These are phyloP conservation scores for Poecilia velifera DNA, from an alignment of 2,797 vertebrate genomes.

Conservation along the genomic window DNA sequence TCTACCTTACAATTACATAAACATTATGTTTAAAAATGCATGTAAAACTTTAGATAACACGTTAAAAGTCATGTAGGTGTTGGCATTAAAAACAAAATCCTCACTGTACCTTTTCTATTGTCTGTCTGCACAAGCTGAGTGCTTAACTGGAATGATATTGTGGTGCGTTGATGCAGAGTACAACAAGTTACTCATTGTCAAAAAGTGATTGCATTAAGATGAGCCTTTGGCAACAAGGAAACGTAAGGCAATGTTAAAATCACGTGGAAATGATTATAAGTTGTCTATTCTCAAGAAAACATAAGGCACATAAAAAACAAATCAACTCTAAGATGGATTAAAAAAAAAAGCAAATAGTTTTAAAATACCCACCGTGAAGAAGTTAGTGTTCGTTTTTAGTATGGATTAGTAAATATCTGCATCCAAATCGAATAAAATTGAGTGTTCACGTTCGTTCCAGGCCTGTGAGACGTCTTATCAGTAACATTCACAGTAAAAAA, in stretches of 20 bases:
- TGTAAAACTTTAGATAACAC: not conserved
- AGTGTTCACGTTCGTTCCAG: slow-evolving; percentile 5
- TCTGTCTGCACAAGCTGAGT: slow-evolving; percentile 16
- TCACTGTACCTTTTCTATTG: not conserved
- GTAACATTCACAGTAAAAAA: slow-evolving; percentile 22
- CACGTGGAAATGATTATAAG: slow-evolving; percentile 15
- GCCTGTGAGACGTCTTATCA: slow-evolving; percentile 11
- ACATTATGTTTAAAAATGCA: slow-evolving; percentile 17
- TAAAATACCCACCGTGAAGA: slow-evolving; percentile 21
- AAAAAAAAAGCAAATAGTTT: not conserved
- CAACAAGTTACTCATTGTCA: slow-evolving; percentile 53
- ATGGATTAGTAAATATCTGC: slow-evolving; percentile 41
- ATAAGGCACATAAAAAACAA: slow-evolving; percentile 55
- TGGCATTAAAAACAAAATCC: not conserved
- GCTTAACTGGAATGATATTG: slow-evolving; percentile 33
- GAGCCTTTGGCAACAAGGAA: slow-evolving; percentile 30
- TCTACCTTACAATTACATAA: slow-evolving; percentile 9
- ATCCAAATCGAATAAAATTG: slow-evolving; percentile 26
- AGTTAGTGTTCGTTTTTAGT: slow-evolving; percentile 51
- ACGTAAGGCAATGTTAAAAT: not conserved
- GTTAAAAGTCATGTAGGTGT: slow-evolving; percentile 5
- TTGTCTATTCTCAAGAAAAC: slow-evolving; percentile 25
- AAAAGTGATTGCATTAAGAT: slow-evolving; percentile 50
- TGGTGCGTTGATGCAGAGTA: slow-evolving; percentile 46
- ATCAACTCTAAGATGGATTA: slow-evolving; percentile 24